Evolutionary conservation across 2,888 invertebrate genomes (phyloP), one percentile per base, ranked within the genome.

Genomic region (Rhamphomyia laevipes): DNA sequence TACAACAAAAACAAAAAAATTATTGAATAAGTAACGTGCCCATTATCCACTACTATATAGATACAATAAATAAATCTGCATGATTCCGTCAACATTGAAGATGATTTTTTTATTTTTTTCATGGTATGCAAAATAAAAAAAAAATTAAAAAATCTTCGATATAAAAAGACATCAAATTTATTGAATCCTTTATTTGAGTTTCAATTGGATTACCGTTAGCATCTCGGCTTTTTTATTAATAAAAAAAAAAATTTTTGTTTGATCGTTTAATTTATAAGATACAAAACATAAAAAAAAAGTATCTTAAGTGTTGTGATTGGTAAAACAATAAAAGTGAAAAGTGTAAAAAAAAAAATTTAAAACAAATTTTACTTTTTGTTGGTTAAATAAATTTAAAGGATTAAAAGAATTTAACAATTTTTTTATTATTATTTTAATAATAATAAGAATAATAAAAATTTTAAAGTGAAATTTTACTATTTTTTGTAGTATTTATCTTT

Each of bases 141-240:
- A 38, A 38, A 3, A 13, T 16, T 30, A 43, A 33, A 45, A 42
- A 42, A 45, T 42, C 2, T 23, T 31, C 23, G 16, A 46, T 50
- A 50, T 50, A 50, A 50, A 50, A 50, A 50, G 50, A 50, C 44
- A 35, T 46, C 43, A 43, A 18, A 43, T 46, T 30, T 38, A 43
- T 50, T 42, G 43, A 47, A 50, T 50, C 50, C 50, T 50, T 50
- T 50, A 50, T 50, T 50, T 41, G 45, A 47, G 41, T 47, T 38
- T 47, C 37, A 31, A 45, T 50, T 50, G 50, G 43, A 50, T 47
- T 44, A 50, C 44, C 38, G 43, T 42, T 44, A 46, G 46, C 23
- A 42, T 42, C 21, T 23, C 27, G 23, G 4, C 23, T 27, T 27
- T 2, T 27, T 27, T 7, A 21, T 6, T 21, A 21, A 21, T 21